A percentile compares a stretch with the other conserved stretches of the same genome.
Conservation (phyloP, 1,140 invertebrate genomes). For the Steinernema feltiae region DNA sequence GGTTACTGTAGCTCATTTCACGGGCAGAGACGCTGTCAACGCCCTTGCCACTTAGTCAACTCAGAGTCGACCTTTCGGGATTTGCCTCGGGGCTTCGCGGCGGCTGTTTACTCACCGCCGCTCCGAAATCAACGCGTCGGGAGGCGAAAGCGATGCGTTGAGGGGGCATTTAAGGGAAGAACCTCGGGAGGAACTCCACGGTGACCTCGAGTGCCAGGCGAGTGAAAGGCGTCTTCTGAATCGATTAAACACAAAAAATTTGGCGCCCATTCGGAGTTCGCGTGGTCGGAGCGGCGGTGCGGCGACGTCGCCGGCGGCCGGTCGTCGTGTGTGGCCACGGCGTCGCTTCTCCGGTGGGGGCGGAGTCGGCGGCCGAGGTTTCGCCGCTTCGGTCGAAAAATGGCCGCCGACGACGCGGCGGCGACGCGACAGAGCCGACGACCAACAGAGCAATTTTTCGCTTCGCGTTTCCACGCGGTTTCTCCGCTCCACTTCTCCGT, state of each 20-base stretch:
- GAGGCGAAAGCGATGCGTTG: constrained; percentile 7
- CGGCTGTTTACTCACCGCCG: neutral
- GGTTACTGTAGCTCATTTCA: neutral
- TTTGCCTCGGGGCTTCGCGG: neutral
- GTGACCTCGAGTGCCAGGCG: no score
- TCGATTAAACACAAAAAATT: neutral
- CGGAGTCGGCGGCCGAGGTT: neutral
- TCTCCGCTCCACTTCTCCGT: neutral
- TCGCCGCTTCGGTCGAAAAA: neutral
- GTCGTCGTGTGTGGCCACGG: neutral
- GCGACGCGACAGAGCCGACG: neutral
- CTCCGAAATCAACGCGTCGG: no score
- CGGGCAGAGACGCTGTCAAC: no score
- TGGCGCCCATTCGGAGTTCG: constrained; percentile 6
- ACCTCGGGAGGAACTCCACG: no score
- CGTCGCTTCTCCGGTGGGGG: neutral
- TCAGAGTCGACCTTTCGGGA: neutral
- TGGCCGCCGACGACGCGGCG: neutral
- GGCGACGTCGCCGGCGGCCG: constrained; percentile 1
- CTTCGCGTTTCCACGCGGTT: constrained; percentile 1
- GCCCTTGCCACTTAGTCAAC: no score
- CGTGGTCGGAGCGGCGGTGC: neutral
- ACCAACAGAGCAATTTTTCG: constrained; percentile 6
- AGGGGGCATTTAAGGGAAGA: neutral
- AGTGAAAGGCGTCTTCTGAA: no score